Base-by-base conservation (phyloP, 1,140 invertebrate genomes). In the Galleria mellonella region DNA sequence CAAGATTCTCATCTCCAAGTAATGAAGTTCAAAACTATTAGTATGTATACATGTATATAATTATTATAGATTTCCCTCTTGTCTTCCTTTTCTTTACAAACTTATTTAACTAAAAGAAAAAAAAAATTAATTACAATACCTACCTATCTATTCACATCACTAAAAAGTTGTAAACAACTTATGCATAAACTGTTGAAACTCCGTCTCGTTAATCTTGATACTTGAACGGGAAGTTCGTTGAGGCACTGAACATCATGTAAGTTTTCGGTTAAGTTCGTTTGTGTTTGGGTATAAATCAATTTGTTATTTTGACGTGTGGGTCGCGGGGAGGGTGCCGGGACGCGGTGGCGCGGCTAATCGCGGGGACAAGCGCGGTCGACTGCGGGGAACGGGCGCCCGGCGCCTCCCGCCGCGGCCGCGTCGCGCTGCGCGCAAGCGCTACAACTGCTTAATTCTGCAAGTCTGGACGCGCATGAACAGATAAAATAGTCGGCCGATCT, bases 301-400 rank as follows among this genome's bases (percentile, higher is more conserved):
- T 76, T 66, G 52, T 73, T 74, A 65, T 72, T 73, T 75, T 75
- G 72, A 75, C 62, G 65, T 60, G 51, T 30, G 49, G 52, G 53
- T 45, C 38, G 51, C 43, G 36, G 33, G 46, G 42, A 28, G 62
- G 44, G 42, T 48, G 38, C 50, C 55, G 50, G 43, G 27, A 35
- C 53, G 57, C 33, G 41, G 31, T 36, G 52, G 60, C 59, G 51
- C 65, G 62, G 51, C 41, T 49, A 42, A 55, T 55, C 40, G 48
- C 50, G 45, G 47, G 35, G 38, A 48, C 49, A 17, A 13, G 52
- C 56, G 53, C 46, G 60, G 55, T 33, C 47, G 62, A 82, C 73
- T 79, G 78, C 69, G 69, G 73, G 51, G 54, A 31, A 32, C 40
- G 40, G 32, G 32, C 6, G 43, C 23, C 29, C 40, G 51, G 28